phyloP scores from a whole-genome alignment of 1,140 invertebrate genomes.

The Neelides sp. region DNA sequence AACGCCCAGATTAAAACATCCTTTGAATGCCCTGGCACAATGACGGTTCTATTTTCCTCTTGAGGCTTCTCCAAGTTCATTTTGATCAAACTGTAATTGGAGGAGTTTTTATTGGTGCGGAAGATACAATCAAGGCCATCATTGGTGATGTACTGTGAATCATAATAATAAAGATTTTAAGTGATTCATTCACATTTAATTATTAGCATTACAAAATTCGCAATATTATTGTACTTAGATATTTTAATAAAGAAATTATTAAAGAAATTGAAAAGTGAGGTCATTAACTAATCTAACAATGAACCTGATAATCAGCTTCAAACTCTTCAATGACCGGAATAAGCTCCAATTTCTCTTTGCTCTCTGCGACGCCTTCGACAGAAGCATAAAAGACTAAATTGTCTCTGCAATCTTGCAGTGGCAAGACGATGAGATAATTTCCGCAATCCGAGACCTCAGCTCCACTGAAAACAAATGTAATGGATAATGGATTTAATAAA shows the following conservation, averaged over 20 bases:
- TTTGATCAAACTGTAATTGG: constrained; percentile 74
- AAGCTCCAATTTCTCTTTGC: constrained; percentile 50
- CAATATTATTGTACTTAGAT: too few relatives aligned
- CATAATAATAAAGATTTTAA: constrained; percentile 1
- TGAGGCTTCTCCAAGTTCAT: constrained; percentile 75
- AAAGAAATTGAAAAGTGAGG: too few relatives aligned
- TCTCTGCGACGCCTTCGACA: constrained; percentile 40
- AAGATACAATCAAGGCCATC: constrained; percentile 64
- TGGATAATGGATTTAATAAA: constrained; percentile 8
- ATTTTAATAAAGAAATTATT: background rate
- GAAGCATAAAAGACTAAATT: constrained; percentile 74
- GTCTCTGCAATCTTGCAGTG: constrained; percentile 72
- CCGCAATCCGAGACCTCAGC: constrained; percentile 80
- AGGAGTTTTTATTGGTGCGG: constrained; percentile 84
- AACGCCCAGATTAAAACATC: constrained; percentile 81
- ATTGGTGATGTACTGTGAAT: constrained; percentile 23
- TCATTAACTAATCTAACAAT: constrained; percentile 20
- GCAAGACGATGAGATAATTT: constrained; percentile 65
- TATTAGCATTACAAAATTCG: background rate
- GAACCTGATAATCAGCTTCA: constrained; percentile 86
- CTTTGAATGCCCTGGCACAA: constrained; percentile 70
- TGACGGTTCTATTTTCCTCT: constrained; percentile 61
- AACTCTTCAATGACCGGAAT: constrained; percentile 72
- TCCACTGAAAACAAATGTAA: constrained; percentile 44
- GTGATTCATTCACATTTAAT: background rate